phyloP scores from a whole-genome alignment of 92 coral and sea anemone genomes.

The Blastomussa wellsi region DNA sequence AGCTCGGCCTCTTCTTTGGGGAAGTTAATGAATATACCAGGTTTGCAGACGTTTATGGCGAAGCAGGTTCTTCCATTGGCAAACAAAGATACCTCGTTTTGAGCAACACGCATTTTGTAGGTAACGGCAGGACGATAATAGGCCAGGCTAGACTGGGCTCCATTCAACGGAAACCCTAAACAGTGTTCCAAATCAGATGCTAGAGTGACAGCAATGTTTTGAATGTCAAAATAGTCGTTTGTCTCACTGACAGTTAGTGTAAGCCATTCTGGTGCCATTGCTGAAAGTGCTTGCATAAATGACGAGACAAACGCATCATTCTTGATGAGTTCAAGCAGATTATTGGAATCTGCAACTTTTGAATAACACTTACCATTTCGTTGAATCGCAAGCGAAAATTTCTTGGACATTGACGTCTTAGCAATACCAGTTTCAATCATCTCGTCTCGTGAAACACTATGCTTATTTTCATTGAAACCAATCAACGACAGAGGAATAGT shows the following conservation, averaged over 20 bases:
- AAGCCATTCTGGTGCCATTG: conserved; percentile 56
- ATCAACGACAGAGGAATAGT: conserved; percentile 45
- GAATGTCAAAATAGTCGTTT: conserved; percentile 40
- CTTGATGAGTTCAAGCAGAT: conserved; percentile 40
- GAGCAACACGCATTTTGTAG: conserved; percentile 22
- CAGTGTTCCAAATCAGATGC: conserved; percentile 20
- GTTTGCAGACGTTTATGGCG: conserved; percentile 41
- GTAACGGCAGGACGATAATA: conserved; percentile 19
- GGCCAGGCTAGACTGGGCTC: conserved; percentile 19
- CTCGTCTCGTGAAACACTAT: neutral
- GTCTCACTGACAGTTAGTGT: conserved; percentile 5
- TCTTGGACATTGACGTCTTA: neutral
- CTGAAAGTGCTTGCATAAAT: conserved; percentile 37
- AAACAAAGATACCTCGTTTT: conserved; percentile 8
- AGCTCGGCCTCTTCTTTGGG: neutral
- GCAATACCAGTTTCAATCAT: conserved; percentile 17
- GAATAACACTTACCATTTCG: conserved; percentile 9
- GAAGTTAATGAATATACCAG: conserved; percentile 34
- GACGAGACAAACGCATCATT: conserved; percentile 39
- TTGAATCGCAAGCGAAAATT: neutral
- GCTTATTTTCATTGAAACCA: conserved; percentile 34
- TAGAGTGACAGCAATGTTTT: conserved; percentile 40
- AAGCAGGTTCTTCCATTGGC: conserved; percentile 36
- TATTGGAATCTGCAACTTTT: neutral
- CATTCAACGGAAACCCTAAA: conserved; percentile 32